Base-by-base conservation (phyloP, 2,797 vertebrate species). In the Neomorphus geoffroyi region DNA sequence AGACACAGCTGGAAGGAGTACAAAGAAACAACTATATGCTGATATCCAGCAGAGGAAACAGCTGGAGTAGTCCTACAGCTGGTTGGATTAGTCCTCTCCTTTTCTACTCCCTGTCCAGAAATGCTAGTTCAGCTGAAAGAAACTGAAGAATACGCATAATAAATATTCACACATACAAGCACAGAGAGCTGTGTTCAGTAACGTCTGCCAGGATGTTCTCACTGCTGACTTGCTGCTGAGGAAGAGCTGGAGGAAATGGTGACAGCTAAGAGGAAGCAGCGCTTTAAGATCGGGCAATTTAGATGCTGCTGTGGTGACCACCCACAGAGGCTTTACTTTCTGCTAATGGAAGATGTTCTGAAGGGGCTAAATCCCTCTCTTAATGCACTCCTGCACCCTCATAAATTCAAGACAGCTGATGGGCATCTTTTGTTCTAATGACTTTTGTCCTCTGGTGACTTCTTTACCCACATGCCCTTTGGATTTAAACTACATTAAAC, bases 291-390 rank as follows among this genome's bases (percentile, higher is more conserved):
- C 37, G 78, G 41, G 50, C 53, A 80, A 35, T 90, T 93, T 74
- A 69, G 77, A 54, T 54, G 53, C 72, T 86, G 37, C 33, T 2
- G 0, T 61, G 45, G 45, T 86, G 37, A 32, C 57, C 30, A n/a
- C 39, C 90, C 33, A 85, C 23, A 90, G 61, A 93, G 19, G 41
- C 73, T 78, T 95, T 83, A 32, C 21, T 86, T 91, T 90, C 62
- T 92, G 45, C 41, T 92, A 88, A 65, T 50, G 30, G 58, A 77
- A 90, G 64, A n/a, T 80, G 22, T 83, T 78, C 37, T 91, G 79
- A 91, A 95, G 65, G 27, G 37, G 41, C 30, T 88, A 91, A 93
- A 94, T 94, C 65, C 37, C 18, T 80, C 67, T 77, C 41, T 88
- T 88, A 87, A 92, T 79, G 72, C 26, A 64, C 35, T 85, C 51